phyloP scores from a whole-genome alignment of 2,113 vertebrate genomes.

The Pipa parva region DNA sequence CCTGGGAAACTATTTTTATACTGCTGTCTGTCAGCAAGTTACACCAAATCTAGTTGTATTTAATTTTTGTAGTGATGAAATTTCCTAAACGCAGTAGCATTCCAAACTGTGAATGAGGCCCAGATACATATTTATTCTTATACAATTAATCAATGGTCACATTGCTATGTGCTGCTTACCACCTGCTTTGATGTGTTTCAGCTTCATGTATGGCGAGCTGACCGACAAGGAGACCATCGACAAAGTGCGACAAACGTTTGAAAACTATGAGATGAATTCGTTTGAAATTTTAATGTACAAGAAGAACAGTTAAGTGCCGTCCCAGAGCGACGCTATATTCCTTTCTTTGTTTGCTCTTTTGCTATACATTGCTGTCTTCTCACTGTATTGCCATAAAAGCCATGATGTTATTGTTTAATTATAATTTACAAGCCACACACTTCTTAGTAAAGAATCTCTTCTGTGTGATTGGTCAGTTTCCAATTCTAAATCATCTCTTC shows the following conservation, averaged over 20 bases:
- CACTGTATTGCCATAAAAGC: neutral
- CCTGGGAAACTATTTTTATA: too few species aligned
- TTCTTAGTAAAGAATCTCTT: conserved; percentile 6
- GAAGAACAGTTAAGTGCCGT: conserved; percentile 86
- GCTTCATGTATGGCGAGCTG: conserved; percentile 95
- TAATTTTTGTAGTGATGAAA: too few species aligned
- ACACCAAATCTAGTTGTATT: too few species aligned
- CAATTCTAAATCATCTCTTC: conserved; percentile 11
- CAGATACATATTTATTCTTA: too few species aligned
- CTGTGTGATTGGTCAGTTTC: conserved; percentile 17
- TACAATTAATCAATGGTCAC: too few species aligned
- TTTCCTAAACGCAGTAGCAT: too few species aligned
- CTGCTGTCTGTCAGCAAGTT: too few species aligned
- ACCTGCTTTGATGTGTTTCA: conserved; percentile 54
- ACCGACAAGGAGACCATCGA: conserved; percentile 87
- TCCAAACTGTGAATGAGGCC: too few species aligned
- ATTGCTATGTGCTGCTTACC: conserved; percentile 40
- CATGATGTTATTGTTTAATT: neutral
- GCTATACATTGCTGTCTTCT: neutral
- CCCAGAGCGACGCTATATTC: neutral
- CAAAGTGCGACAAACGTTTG: conserved; percentile 88
- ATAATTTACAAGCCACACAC: too few species aligned
- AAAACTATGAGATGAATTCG: conserved; percentile 93
- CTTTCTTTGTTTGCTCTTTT: neutral
- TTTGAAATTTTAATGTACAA: conserved; percentile 98